Evolutionary conservation across 2,113 vertebrate species (phyloP).

Genomic region (Orycteropus afer): DNA sequence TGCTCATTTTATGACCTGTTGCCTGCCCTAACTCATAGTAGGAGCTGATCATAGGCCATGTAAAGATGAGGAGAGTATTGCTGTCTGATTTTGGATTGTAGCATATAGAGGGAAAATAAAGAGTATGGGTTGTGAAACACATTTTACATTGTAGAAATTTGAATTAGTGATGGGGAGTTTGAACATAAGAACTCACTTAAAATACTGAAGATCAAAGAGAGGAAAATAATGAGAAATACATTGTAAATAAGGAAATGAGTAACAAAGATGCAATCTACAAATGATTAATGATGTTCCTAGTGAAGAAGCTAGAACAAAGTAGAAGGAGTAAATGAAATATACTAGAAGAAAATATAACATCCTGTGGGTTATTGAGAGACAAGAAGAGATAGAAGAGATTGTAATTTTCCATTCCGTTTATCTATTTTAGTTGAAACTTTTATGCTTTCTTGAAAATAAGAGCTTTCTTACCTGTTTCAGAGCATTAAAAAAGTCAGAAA

Average conservation of each 20-base stretch:
- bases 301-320: conserved; percentile 15
- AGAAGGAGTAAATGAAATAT: conserved; percentile 42
- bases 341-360: background rate
- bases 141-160: conserved; percentile 24
- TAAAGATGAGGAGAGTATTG: background rate
- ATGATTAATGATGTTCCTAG: conserved; percentile 3
- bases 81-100: conserved; percentile 16
- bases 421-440: background rate
- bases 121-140: background rate
- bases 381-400: background rate
- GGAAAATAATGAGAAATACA: background rate
- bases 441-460: conserved; percentile 3
- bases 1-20: conserved; percentile 4
- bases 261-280: background rate
- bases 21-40: background rate
- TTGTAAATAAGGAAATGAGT: background rate
- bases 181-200: conserved; percentile 37
- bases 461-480: conserved; percentile 2
- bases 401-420: background rate
- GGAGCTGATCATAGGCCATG: background rate
- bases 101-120: background rate
- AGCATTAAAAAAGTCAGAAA: conserved; percentile 6
- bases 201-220: background rate
- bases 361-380: background rate
- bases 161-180: background rate